phyloP scores from a whole-genome alignment of 2,113 vertebrate genomes.

The Xenopus tropicalis region DNA sequence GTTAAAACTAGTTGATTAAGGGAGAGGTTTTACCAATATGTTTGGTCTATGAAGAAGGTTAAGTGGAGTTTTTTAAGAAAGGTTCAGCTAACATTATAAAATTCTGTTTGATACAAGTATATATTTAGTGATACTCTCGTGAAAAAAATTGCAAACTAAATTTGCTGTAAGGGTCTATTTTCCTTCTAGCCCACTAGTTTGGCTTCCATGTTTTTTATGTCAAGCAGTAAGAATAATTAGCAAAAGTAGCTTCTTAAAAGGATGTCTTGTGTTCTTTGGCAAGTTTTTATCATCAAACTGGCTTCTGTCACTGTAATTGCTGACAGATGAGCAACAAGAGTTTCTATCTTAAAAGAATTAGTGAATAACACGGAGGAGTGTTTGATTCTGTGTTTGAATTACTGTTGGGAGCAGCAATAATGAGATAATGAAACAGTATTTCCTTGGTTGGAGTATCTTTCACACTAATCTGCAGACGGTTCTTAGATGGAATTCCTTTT shows the following conservation, averaged over 20 bases:
- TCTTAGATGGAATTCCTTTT: neutral
- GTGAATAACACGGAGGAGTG: neutral
- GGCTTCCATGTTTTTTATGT: neutral
- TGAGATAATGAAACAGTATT: neutral
- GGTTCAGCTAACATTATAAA: too few species aligned
- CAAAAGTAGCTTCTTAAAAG: conserved; percentile 1
- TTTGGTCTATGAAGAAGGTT: too few species aligned
- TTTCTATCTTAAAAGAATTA: conserved; percentile 7
- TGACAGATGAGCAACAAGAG: neutral
- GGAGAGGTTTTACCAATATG: too few species aligned
- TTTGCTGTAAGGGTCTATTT: too few species aligned
- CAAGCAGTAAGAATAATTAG: neutral
- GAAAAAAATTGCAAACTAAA: too few species aligned
- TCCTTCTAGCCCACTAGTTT: neutral
- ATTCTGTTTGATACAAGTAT: too few species aligned
- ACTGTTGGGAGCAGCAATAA: conserved; percentile 5
- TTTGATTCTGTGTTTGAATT: neutral
- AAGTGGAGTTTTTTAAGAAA: too few species aligned
- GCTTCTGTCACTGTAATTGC: conserved; percentile 8
- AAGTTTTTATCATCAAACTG: conserved; percentile 1
- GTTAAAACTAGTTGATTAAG: too few species aligned
- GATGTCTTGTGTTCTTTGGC: neutral
- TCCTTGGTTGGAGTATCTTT: neutral
- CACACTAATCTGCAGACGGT: neutral
- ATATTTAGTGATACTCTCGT: too few species aligned